A percentile compares a stretch with the other conserved stretches of the same genome.
These are phyloP conservation scores for Leptinotarsa haldemani DNA, from an alignment of 2,888 invertebrate genomes.

Conservation along the genomic window DNA sequence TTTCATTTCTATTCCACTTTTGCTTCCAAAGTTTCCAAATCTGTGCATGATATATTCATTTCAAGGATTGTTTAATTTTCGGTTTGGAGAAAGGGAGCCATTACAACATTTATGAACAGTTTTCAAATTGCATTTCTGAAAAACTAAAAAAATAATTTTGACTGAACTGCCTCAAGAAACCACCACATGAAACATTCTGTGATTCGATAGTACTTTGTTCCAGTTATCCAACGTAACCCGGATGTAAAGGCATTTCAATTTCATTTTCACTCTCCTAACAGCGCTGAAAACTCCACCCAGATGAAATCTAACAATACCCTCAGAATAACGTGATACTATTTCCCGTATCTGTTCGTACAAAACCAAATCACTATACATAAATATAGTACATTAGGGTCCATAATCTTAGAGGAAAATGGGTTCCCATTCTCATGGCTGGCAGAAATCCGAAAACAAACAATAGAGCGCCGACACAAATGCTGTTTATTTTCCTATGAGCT, in stretches of 20 bases:
- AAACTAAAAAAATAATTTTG: too few species aligned
- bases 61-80: too few species aligned
- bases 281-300: slow-evolving; percentile 10
- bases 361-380: slow-evolving; percentile 19
- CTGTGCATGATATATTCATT: too few species aligned
- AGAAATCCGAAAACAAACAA: slow-evolving; percentile 50
- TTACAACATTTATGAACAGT: too few species aligned
- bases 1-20: too few species aligned
- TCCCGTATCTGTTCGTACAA: slow-evolving; percentile 17
- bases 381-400: slow-evolving; percentile 18
- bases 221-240: not conserved
- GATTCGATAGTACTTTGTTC: too few species aligned
- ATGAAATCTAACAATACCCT: slow-evolving; percentile 16
- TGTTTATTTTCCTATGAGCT: slow-evolving; percentile 60
- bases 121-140: too few species aligned
- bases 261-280: not conserved
- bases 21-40: too few species aligned
- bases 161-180: too few species aligned
- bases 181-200: too few species aligned
- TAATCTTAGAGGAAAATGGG: slow-evolving; percentile 26
- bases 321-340: slow-evolving; percentile 11
- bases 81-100: too few species aligned
- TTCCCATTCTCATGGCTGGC: slow-evolving; percentile 43
- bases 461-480: slow-evolving; percentile 50
- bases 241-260: not conserved